A percentile compares a stretch with the other conserved stretches of the same genome.
Evolutionary conservation across 2,888 invertebrate genomes (phyloP).

Genomic region (Eupeodes latifasciatus): DNA sequence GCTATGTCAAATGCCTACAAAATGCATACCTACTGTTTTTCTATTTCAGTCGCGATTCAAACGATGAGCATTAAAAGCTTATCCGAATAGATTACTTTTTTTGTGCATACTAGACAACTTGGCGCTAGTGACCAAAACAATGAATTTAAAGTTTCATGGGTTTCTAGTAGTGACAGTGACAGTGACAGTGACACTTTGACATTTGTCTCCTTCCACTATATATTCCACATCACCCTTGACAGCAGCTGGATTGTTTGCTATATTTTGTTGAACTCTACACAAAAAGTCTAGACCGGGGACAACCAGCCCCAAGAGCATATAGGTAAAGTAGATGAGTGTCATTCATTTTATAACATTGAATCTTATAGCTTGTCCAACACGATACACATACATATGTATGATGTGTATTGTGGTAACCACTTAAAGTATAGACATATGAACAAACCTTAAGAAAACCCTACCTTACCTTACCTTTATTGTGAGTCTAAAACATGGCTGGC

Average conservation of each 20-base stretch:
- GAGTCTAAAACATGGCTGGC: slow-evolving; percentile 11
- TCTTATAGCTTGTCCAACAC: slow-evolving; percentile 25
- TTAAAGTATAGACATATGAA: not conserved
- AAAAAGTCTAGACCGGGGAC: slow-evolving; percentile 55
- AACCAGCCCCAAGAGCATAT: slow-evolving; percentile 2
- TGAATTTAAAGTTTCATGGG: not conserved
- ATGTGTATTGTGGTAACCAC: slow-evolving; percentile 12
- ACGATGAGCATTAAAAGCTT: slow-evolving; percentile 14
- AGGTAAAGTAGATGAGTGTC: not conserved
- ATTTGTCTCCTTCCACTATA: slow-evolving; percentile 13
- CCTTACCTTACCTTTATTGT: not conserved
- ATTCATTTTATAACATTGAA: not conserved
- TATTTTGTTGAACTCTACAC: slow-evolving; percentile 54
- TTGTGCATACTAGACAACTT: slow-evolving; percentile 15
- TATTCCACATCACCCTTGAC: slow-evolving; percentile 34
- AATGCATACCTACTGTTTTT: not conserved
- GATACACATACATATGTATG: too few relatives aligned
- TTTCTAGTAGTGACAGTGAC: not conserved
- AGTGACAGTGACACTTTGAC: slow-evolving; percentile 11
- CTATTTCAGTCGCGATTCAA: not conserved
- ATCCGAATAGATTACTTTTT: not conserved
- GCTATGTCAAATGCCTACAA: too few relatives aligned
- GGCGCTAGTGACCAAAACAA: slow-evolving; percentile 13
- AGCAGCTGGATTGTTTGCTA: slow-evolving; percentile 39
- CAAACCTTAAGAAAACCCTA: not conserved